Evolutionary conservation across 2,797 vertebrate genomes (phyloP), one percentile per base, ranked within the genome.

Genomic region (Etheostoma nigrum): DNA sequence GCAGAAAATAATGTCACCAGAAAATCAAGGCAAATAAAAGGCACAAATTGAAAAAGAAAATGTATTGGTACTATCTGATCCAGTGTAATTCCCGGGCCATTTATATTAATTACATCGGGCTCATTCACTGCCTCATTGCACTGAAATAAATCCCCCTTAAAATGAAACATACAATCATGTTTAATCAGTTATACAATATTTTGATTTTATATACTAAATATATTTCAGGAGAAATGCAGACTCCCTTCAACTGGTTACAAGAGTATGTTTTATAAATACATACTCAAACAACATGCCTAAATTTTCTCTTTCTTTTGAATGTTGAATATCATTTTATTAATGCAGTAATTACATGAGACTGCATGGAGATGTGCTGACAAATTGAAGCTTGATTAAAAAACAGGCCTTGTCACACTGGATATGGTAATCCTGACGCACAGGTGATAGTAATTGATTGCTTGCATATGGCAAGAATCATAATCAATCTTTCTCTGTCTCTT

Each of bases 401-500:
- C 81, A 83, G 85, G 85, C 91, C 84, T 87, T 82, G 86, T 87
- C 89, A 88, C 84, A 78, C 70, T 88, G 87, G 83, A 86, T 87
- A 84, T 87, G 86, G 66, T 87, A 78, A 87, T 86, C 86, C 69
- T 88, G 76, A 84, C 69, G 63, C 88, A 85, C 89, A 90, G 84
- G 86, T 89, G 78, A 87, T 86, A 74, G 62, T 84, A 88, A 89
- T 84, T 83, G 86, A 92, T 89, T 77, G 81, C 87, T 89, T 90
- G 89, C 86, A 88, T 83, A 85, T 60, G 81, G 87, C 90, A 91
- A 85, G 89, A 76, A 84, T 93, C 89, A 80, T 90, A 90, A 91
- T 92, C 91, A 90, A 81, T 92, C 78, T 86, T 86, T 91, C 76
- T 89, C 82, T 90, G 73, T 92, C 79, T 90, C 44, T 82, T 86